Base-by-base conservation (phyloP, 2,113 vertebrate species). In the Synchiropus splendidus region DNA sequence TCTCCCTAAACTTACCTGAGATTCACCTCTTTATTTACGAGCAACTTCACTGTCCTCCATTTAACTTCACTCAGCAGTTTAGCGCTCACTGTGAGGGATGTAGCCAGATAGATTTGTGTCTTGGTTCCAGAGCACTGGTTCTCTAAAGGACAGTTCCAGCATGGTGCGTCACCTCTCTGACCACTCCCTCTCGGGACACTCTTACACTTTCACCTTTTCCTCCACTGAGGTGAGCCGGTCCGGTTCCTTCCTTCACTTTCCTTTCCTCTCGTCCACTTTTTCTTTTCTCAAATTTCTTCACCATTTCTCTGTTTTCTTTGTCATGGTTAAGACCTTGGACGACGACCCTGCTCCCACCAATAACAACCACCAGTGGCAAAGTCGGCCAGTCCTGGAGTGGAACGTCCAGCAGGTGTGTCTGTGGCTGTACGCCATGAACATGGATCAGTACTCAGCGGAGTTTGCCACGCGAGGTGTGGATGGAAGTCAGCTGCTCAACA, bases 191-290 rank as follows among this genome's bases (percentile, higher is more conserved):
- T 87, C 85, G 78, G 88, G 86, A 77, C 84, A 87, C 75, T 88
- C 89, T 70, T 83, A 85, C 75, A 86, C 80, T 84, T 86, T 85
- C 70, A 87, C 85, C 78, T 91, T 92, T 84, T 91, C 89, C 60
- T 91, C 90, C 71, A 82, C 87, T 55, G 89, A 92, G 90, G 90
- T 93, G 87, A 91, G 90, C 48, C 63, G 61, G 21, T 27, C 21
- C 21, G 21, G 4, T 36, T 67, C 35, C 45, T 54, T 41, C 15
- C 10, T 21, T 39, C 43, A 18, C 41, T 13, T 12, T 18, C 6
- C 4, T 16, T 27, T 4, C 8, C 2, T 18, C 10, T 27, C 39
- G 12, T 11, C 5, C 36, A 2, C 1, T 15, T 18, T 14, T 14
- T n/a, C 9, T 35, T 37, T 11, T 2, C 33, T 16, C 42, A 4